These are phyloP conservation scores for Bombus affinis DNA, from an alignment of 1,140 invertebrate species.

Conservation along the genomic window DNA sequence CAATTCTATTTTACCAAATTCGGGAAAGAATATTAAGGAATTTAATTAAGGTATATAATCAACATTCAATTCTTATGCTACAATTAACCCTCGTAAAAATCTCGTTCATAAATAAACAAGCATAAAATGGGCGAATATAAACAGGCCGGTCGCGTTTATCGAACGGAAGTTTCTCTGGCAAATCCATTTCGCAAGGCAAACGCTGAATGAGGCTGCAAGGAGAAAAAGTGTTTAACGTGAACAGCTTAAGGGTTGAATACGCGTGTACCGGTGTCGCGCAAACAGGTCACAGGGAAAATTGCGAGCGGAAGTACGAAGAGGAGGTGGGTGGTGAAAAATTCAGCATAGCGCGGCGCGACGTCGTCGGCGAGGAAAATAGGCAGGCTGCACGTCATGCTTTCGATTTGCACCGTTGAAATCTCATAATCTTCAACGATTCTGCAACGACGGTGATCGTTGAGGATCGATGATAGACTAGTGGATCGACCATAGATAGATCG, in stretches of 20 bases:
- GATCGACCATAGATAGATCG: slow-evolving; percentile 31
- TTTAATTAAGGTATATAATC: background rate
- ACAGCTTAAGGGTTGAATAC: background rate
- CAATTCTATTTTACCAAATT: too few relatives aligned
- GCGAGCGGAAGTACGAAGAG: slow-evolving; percentile 32
- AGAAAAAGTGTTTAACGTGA: slow-evolving; percentile 14
- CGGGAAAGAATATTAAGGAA: background rate
- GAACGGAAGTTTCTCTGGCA: background rate
- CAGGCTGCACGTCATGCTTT: slow-evolving; percentile 40
- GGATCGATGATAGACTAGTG: slow-evolving; percentile 40
- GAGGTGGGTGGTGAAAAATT: slow-evolving; percentile 33
- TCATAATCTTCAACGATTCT: slow-evolving; percentile 57
- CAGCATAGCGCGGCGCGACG: background rate
- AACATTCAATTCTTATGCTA: background rate
- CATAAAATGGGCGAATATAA: background rate
- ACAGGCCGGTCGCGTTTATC: background rate
- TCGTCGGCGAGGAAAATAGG: slow-evolving; percentile 46
- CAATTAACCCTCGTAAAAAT: background rate
- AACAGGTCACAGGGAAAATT: slow-evolving; percentile 47
- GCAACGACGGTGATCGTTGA: slow-evolving; percentile 24
- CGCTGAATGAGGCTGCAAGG: background rate
- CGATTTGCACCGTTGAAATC: slow-evolving; percentile 63
- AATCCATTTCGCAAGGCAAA: slow-evolving; percentile 11
- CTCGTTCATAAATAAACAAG: background rate
- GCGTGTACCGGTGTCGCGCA: slow-evolving; percentile 6